Conservation (phyloP, 2,113 vertebrate genomes). For the Sturnus vulgaris region DNA sequence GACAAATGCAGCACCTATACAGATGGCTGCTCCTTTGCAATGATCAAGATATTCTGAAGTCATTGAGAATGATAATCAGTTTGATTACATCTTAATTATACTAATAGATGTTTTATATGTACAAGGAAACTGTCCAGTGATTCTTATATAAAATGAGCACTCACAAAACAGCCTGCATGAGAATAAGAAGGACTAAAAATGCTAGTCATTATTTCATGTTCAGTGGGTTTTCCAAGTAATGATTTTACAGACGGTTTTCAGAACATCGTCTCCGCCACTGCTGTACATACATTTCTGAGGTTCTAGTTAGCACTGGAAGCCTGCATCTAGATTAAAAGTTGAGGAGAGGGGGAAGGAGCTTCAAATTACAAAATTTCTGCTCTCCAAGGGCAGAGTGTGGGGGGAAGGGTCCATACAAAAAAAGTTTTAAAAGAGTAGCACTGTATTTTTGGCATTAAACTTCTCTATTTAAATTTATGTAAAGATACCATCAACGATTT, state of each 20-base stretch:
- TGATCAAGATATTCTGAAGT: neutral
- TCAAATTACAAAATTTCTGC: neutral
- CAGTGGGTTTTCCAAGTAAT: neutral
- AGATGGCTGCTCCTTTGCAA: neutral
- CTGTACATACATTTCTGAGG: neutral
- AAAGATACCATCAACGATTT: constrained; percentile 76
- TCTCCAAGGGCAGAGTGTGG: neutral
- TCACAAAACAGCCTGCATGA: neutral
- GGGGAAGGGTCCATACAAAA: neutral
- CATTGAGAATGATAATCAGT: neutral
- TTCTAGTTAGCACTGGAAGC: neutral
- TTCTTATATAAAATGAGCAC: neutral
- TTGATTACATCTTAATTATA: neutral
- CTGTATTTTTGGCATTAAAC: constrained; percentile 49
- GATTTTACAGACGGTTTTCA: neutral
- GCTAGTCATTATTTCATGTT: neutral
- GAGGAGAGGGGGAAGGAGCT: neutral
- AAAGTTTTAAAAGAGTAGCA: neutral
- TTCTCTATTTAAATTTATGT: constrained; percentile 72
- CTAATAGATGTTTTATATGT: neutral
- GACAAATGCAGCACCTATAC: neutral
- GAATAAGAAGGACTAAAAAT: neutral
- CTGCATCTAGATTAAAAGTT: neutral
- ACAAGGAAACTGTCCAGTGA: neutral
- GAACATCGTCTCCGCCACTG: neutral